A percentile compares a stretch with the other conserved stretches of the same genome.
Conservation (phyloP, 1,140 invertebrate genomes). For the Belonocnema kinseyi region DNA sequence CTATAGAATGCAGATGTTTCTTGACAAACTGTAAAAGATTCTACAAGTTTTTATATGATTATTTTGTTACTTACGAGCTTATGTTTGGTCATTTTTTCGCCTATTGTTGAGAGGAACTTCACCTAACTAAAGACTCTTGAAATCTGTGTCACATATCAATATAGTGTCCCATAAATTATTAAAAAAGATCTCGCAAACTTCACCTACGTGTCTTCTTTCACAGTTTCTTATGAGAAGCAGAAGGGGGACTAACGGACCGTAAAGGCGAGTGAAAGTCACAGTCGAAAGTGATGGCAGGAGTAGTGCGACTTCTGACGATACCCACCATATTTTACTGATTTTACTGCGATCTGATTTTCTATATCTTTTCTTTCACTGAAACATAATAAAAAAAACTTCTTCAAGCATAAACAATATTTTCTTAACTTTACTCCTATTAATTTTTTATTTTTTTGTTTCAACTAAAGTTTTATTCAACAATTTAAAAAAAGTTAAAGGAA, state of each 20-base stretch:
- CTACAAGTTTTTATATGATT: not conserved
- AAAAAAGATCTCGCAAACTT: constrained; percentile 31
- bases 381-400: constrained; percentile 3
- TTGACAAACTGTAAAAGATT: not conserved
- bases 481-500: too few species aligned
- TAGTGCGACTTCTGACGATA: constrained; percentile 15
- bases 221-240: constrained; percentile 33
- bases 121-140: not conserved
- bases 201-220: constrained; percentile 42
- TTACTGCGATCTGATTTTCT: not conserved
- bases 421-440: not conserved
- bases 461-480: not conserved
- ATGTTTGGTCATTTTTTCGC: constrained; percentile 30
- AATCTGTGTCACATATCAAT: not conserved
- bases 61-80: constrained; percentile 35
- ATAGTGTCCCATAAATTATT: constrained; percentile 9
- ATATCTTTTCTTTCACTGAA: not conserved
- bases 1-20: not conserved
- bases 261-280: constrained; percentile 30
- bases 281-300: constrained; percentile 27
- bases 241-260: constrained; percentile 21
- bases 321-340: not conserved
- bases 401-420: not conserved
- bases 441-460: not conserved
- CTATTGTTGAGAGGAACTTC: not conserved